A percentile compares a stretch with the other conserved stretches of the same genome.
Conservation (phyloP, 92 coral and sea anemone genomes). For the Zoanthus sociatus region DNA sequence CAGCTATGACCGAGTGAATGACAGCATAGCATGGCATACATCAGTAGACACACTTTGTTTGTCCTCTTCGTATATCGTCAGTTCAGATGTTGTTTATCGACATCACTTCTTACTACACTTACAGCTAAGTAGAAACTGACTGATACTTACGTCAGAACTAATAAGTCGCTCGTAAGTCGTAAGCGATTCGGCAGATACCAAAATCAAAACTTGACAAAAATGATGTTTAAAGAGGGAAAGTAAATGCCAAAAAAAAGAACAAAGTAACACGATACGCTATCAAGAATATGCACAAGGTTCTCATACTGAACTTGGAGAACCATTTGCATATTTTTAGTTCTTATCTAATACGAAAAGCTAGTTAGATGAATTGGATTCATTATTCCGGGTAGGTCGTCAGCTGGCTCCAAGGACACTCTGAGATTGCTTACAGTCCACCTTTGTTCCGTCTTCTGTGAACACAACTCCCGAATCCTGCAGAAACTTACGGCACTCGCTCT, state of each 20-base stretch:
- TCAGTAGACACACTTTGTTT: constrained; percentile 16
- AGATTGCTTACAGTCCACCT: constrained; percentile 97
- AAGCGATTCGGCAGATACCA: constrained; percentile 10
- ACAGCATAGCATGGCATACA: constrained; percentile 41
- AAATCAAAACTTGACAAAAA: neutral
- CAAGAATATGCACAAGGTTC: constrained; percentile 43
- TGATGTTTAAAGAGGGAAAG: neutral
- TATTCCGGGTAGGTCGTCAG: constrained; percentile 47
- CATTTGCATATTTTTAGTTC: constrained; percentile 13
- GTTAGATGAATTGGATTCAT: constrained; percentile 3
- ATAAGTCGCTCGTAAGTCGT: constrained; percentile 32
- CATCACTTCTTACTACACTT: constrained; percentile 14
- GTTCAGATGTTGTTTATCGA: constrained; percentile 28
- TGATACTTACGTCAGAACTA: constrained; percentile 51
- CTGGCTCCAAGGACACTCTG: constrained; percentile 73
- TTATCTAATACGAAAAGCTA: constrained; percentile 9
- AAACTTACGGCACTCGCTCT: constrained; percentile 86
- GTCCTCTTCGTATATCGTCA: constrained; percentile 17
- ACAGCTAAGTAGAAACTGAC: constrained; percentile 10
- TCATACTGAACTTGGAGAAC: neutral
- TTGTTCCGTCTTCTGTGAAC: constrained; percentile 84
- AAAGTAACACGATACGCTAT: neutral
- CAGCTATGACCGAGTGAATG: constrained; percentile 37
- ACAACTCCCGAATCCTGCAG: constrained; percentile 87
- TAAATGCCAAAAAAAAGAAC: neutral